A percentile compares a stretch with the other conserved stretches of the same genome.
Evolutionary conservation across 1,140 invertebrate species (phyloP).

Genomic region (Rhopalosiphum maidis): DNA sequence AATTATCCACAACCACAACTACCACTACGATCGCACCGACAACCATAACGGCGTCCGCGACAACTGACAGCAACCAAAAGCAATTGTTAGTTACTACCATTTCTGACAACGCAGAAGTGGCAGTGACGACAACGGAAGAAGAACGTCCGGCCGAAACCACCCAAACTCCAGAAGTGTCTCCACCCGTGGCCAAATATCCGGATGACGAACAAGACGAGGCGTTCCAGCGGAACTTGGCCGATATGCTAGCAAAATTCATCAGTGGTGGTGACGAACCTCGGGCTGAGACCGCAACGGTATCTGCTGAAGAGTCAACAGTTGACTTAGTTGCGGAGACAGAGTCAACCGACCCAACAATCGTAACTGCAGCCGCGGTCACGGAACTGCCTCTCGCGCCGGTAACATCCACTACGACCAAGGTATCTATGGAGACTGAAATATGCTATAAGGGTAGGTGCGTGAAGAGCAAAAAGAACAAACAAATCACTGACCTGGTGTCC

Average conservation of each 20-base stretch:
- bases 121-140: not conserved
- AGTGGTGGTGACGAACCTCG: not conserved
- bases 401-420: conserved; percentile 79
- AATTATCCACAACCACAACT: not conserved
- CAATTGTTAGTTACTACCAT: conserved; percentile 57
- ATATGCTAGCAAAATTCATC: conserved; percentile 52
- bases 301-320: conserved; percentile 30
- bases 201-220: conserved; percentile 35
- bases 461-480: conserved; percentile 70
- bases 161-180: not conserved
- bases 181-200: not conserved
- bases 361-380: conserved; percentile 62
- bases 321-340: conserved; percentile 17
- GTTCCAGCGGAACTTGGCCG: conserved; percentile 47
- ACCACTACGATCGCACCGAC: not conserved
- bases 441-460: conserved; percentile 83
- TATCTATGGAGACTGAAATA: conserved; percentile 85
- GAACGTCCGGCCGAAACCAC: conserved; percentile 18
- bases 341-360: conserved; percentile 55
- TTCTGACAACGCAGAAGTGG: conserved; percentile 59
- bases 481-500: conserved; percentile 58
- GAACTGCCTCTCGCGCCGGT: conserved; percentile 66
- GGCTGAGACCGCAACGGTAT: not conserved
- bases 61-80: conserved; percentile 6
- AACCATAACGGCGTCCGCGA: not conserved